These are phyloP conservation scores for Metalampra italica DNA, from an alignment of 2,888 invertebrate genomes.

Conservation along the genomic window DNA sequence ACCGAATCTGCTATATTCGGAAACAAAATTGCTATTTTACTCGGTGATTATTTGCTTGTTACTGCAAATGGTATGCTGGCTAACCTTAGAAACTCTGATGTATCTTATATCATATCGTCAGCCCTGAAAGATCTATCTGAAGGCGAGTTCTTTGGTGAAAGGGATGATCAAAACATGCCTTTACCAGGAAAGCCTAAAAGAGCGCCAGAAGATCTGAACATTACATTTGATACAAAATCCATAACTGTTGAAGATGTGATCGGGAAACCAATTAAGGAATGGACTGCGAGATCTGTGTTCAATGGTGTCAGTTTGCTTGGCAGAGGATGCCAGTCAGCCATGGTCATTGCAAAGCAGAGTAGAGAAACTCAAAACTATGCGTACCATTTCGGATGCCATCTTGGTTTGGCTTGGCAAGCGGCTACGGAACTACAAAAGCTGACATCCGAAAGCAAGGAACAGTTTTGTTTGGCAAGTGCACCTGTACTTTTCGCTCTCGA, in stretches of 20 bases:
- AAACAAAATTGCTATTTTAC: conserved; percentile 91
- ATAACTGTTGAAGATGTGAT: conserved; percentile 58
- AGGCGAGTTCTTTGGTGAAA: conserved; percentile 88
- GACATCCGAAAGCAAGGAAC: conserved; percentile 80
- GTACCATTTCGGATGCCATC: conserved; percentile 88
- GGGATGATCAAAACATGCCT: conserved; percentile 87
- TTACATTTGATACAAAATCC: conserved; percentile 56
- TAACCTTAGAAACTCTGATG: conserved; percentile 82
- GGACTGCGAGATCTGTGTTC: conserved; percentile 84
- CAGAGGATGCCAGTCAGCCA: conserved; percentile 88
- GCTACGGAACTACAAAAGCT: conserved; percentile 56
- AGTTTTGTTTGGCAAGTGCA: conserved; percentile 87
- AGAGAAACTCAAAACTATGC: conserved; percentile 83
- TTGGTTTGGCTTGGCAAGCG: conserved; percentile 90
- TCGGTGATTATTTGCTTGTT: conserved; percentile 90
- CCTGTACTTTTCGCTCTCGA: conserved; percentile 91
- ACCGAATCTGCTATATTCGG: conserved; percentile 89
- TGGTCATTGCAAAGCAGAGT: conserved; percentile 86
- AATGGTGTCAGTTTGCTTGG: conserved; percentile 83
- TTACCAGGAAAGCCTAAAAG: conserved; percentile 81
- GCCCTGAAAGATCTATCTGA: conserved; percentile 89
- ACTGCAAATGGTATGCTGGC: conserved; percentile 91
- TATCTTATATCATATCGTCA: conserved; percentile 89
- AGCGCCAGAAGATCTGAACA: conserved; percentile 45
- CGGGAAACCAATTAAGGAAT: conserved; percentile 82